A percentile compares a stretch with the other conserved stretches of the same genome.
Conservation (phyloP, 2,888 invertebrate species). For the Aplocera efformata region DNA sequence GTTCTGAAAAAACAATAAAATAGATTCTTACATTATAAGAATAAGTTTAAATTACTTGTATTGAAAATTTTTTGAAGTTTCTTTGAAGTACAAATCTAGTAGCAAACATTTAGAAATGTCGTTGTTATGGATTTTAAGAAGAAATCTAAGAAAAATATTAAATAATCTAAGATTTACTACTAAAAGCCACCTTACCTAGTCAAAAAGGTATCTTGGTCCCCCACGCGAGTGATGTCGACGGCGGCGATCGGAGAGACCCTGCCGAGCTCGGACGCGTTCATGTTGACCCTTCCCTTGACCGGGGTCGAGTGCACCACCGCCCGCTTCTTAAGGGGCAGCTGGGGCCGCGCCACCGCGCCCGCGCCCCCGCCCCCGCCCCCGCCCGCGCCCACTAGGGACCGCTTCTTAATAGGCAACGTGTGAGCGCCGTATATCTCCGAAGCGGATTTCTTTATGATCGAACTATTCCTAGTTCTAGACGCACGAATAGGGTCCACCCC, state of each 20-base stretch:
- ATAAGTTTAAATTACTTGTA: neutral
- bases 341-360: neutral
- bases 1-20: slow-evolving; percentile 17
- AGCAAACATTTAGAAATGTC: neutral
- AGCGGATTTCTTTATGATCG: slow-evolving; percentile 35
- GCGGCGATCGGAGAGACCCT: slow-evolving; percentile 58
- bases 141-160: too few species aligned
- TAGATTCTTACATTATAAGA: too few species aligned
- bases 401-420: slow-evolving; percentile 59
- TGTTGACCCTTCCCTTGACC: slow-evolving; percentile 42
- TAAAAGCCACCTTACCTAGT: slow-evolving; percentile 4
- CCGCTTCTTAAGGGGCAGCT: slow-evolving; percentile 58
- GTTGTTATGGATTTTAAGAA: too few species aligned
- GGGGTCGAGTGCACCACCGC: slow-evolving; percentile 62
- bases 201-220: neutral
- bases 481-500: slow-evolving; percentile 38
- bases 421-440: slow-evolving; percentile 44
- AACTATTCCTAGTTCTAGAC: slow-evolving; percentile 37
- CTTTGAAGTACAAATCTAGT: neutral
- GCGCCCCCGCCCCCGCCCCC: slow-evolving; percentile 6
- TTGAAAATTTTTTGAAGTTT: too few species aligned
- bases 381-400: slow-evolving; percentile 40
- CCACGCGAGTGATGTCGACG: slow-evolving; percentile 13
- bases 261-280: slow-evolving; percentile 45
- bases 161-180: too few species aligned